Conservation (phyloP, 1,140 invertebrate species). For the Wasmannia auropunctata region DNA sequence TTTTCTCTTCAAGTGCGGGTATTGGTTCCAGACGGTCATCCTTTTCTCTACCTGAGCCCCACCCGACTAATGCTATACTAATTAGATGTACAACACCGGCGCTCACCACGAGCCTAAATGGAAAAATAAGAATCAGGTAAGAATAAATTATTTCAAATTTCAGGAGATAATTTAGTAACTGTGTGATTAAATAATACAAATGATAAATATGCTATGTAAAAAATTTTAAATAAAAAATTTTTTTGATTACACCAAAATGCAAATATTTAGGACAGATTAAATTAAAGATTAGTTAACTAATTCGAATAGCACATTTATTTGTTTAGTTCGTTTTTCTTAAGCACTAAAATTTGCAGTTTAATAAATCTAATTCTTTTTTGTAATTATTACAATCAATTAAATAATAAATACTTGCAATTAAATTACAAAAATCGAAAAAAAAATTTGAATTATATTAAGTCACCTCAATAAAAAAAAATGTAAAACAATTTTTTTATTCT, state of each 20-base stretch:
- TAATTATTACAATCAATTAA: background rate
- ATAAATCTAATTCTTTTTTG: background rate
- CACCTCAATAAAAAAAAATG: background rate
- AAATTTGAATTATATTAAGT: background rate
- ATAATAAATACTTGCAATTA: background rate
- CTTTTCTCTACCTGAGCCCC: constrained; percentile 89
- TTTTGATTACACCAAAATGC: background rate
- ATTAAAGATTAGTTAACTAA: background rate
- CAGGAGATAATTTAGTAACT: background rate
- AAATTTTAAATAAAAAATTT: background rate
- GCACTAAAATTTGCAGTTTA: background rate
- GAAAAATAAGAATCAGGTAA: constrained; percentile 48
- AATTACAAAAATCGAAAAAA: background rate
- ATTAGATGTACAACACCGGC: constrained; percentile 90
- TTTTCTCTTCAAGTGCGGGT: constrained; percentile 92
- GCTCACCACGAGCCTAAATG: constrained; percentile 90
- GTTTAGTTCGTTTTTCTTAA: background rate
- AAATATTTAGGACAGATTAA: background rate
- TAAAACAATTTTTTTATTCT: background rate
- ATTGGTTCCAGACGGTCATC: constrained; percentile 87
- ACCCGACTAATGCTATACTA: constrained; percentile 91
- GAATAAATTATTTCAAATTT: background rate
- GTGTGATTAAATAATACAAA: background rate
- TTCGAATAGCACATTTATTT: background rate
- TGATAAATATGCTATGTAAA: background rate